Conservation (phyloP, 2,888 invertebrate species). For the Macrophya annulata region DNA sequence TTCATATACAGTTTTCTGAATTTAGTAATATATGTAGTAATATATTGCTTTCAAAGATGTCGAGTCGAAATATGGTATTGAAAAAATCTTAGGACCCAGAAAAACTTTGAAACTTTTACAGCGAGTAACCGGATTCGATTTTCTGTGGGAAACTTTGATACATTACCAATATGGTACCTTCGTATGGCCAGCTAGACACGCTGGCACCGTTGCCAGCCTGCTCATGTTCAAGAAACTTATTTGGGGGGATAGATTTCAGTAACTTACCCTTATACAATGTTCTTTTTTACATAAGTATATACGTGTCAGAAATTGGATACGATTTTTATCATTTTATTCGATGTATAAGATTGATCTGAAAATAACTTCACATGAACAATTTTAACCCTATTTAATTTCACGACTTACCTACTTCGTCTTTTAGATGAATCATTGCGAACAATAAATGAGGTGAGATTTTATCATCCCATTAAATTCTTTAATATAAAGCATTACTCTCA, state of each 20-base stretch:
- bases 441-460: neutral
- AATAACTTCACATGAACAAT: neutral
- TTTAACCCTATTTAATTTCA: neutral
- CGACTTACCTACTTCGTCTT: neutral
- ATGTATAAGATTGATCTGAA: neutral
- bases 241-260: conserved; percentile 8
- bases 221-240: conserved; percentile 27
- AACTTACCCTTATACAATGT: neutral
- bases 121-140: conserved; percentile 20
- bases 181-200: conserved; percentile 20
- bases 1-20: neutral
- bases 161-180: conserved; percentile 32
- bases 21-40: neutral
- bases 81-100: conserved; percentile 18
- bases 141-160: conserved; percentile 32
- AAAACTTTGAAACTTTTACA: conserved; percentile 7
- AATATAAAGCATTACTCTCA: conserved; percentile 34
- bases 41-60: neutral
- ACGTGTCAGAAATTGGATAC: neutral
- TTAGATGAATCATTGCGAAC: conserved; percentile 2
- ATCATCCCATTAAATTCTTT: conserved; percentile 30
- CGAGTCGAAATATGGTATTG: conserved; percentile 8
- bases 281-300: conserved; percentile 2
- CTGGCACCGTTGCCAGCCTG: conserved; percentile 33
- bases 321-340: neutral